These are phyloP conservation scores for Apotomis capreana DNA, from an alignment of 2,888 invertebrate genomes.

Conservation along the genomic window DNA sequence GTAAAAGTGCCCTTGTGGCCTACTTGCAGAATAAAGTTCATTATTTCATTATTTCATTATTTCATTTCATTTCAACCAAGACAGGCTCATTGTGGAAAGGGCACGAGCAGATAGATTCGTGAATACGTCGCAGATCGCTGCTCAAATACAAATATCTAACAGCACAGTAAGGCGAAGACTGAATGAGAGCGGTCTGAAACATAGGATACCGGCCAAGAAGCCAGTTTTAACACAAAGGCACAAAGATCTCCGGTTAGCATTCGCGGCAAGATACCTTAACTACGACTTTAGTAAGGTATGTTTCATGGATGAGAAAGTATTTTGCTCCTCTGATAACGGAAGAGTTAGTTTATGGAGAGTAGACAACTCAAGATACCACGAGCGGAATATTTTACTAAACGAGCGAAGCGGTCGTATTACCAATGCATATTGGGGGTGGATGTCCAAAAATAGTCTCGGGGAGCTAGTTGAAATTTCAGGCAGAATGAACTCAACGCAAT, in stretches of 20 bases:
- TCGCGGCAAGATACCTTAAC: constrained; percentile 10
- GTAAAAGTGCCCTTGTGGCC: no score
- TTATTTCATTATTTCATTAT: no score
- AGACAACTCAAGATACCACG: constrained; percentile 19
- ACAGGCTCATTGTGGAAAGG: constrained; percentile 9
- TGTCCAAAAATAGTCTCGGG: constrained; percentile 15
- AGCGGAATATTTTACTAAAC: constrained; percentile 16
- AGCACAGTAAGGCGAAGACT: constrained; percentile 19
- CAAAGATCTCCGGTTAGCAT: constrained; percentile 6
- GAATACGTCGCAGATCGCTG: constrained; percentile 8
- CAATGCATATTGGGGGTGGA: constrained; percentile 21
- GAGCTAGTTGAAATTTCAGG: constrained; percentile 15
- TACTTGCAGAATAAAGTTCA: no score
- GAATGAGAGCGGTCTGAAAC: constrained; percentile 2
- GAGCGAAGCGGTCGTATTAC: constrained; percentile 19
- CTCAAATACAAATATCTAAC: constrained; percentile 8
- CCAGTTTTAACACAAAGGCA: constrained; percentile 13
- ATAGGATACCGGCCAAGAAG: constrained; percentile 21
- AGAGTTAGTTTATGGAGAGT: constrained; percentile 23
- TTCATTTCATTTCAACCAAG: constrained; percentile 12
- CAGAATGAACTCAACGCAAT: constrained; percentile 9
- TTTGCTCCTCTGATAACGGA: constrained; percentile 18
- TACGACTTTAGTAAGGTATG: constrained; percentile 12
- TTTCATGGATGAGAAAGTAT: constrained; percentile 14
- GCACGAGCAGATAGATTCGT: constrained; percentile 2